These are phyloP conservation scores for Neostethus bicornis DNA, from an alignment of 2,797 vertebrate species.

Conservation along the genomic window DNA sequence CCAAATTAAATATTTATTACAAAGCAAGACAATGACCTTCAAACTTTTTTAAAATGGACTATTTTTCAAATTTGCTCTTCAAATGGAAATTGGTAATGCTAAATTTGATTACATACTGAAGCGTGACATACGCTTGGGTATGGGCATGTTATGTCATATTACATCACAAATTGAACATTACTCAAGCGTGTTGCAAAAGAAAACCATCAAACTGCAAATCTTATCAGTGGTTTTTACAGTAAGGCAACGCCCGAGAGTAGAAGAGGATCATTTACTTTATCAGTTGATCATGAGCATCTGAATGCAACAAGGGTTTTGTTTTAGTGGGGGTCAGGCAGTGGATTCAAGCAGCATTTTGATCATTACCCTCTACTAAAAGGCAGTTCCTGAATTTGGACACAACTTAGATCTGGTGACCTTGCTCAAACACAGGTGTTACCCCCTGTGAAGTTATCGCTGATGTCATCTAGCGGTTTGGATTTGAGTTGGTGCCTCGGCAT, in stretches of 20 bases:
- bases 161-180: background rate
- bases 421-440: slow-evolving; percentile 30
- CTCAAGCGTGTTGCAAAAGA: no score
- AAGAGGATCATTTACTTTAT: slow-evolving; percentile 6
- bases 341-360: background rate
- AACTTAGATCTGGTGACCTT: slow-evolving; percentile 21
- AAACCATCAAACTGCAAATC: background rate
- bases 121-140: background rate
- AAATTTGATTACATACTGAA: background rate
- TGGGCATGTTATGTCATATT: no score
- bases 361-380: slow-evolving; percentile 23
- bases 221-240: background rate
- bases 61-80: background rate
- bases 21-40: no score
- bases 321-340: slow-evolving; percentile 1
- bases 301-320: slow-evolving; percentile 27
- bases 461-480: slow-evolving; percentile 85
- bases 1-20: background rate
- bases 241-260: slow-evolving; percentile 3
- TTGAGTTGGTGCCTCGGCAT: slow-evolving; percentile 76
- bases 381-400: slow-evolving; percentile 41
- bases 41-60: background rate
- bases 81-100: no score
- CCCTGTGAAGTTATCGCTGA: slow-evolving; percentile 61
- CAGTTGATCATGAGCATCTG: slow-evolving; percentile 20